Base-by-base conservation (phyloP, 2,888 invertebrate species). In the Perdita meconis region DNA sequence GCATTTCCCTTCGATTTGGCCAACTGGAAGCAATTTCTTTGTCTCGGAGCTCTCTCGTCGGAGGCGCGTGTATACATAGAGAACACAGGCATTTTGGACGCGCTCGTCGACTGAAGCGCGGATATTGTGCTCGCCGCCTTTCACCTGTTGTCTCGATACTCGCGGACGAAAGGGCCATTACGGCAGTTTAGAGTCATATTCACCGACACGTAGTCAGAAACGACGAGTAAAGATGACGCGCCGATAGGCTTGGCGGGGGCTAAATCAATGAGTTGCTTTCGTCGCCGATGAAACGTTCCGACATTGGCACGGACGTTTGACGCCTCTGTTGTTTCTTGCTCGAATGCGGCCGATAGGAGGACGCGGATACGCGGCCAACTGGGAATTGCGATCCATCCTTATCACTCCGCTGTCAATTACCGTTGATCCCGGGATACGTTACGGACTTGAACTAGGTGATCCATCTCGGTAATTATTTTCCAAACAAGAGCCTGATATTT, bases 11-110 rank as follows among this genome's bases (percentile, higher is more conserved):
- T 47, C 66, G 60, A 67, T 60, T 44, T 38, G 40, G 42, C 70
- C 57, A 24, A 36, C 64, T 34, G 74, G 53, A 75, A 75, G 42
- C 71, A 47, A 75, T 75, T 59, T 70, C 73, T 74, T 74, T 74
- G 73, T 74, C 69, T 65, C 10, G 19, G 6, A 3, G 56, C 51
- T 50, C 40, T 57, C 42, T n/a, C n/a, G n/a, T n/a, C n/a, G n/a
- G n/a, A n/a, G 59, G n/a, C 57, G 36, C 8, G 51, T n/a, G n/a
- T n/a, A 22, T 12, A 19, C 34, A 19, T 55, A 34, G 34, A 16
- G 22, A 24, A 16, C 53, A 38, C 36, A 60, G n/a, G 34, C 51
- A 6, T 12, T 60, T 66, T 44, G 40, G 40, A 30, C 55, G 10
- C 36, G 24, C 51, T 59, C 59, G 70, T 57, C 63, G 53, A 70